phyloP scores from a whole-genome alignment of 2,888 invertebrate species.

The Hipparchia semele region DNA sequence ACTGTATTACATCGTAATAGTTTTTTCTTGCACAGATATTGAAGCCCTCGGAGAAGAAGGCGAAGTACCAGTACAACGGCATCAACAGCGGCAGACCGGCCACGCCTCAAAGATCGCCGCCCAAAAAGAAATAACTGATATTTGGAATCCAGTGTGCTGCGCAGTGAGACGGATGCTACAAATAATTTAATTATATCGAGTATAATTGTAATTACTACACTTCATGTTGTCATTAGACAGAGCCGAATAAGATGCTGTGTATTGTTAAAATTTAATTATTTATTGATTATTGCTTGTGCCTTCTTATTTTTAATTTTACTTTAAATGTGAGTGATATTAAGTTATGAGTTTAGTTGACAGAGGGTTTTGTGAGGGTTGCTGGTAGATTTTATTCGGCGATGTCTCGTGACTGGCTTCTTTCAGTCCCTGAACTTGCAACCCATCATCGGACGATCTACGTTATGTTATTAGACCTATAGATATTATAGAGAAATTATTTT shows the following conservation, averaged over 20 bases:
- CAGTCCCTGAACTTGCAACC: slow-evolving; percentile 68
- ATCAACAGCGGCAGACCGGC: slow-evolving; percentile 93
- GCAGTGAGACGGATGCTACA: slow-evolving; percentile 81
- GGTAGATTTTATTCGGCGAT: slow-evolving; percentile 65
- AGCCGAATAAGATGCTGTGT: slow-evolving; percentile 71
- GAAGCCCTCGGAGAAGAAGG: slow-evolving; percentile 99
- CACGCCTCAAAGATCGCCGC: slow-evolving; percentile 91
- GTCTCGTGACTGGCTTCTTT: slow-evolving; percentile 71
- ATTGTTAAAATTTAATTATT: slow-evolving; percentile 70
- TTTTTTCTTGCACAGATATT: slow-evolving; percentile 88
- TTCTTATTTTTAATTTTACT: slow-evolving; percentile 78
- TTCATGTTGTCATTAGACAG: slow-evolving; percentile 70
- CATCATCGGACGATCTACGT: slow-evolving; percentile 58
- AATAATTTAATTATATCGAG: slow-evolving; percentile 79
- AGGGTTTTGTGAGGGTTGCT: slow-evolving; percentile 50
- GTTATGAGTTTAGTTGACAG: slow-evolving; percentile 77
- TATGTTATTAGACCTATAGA: slow-evolving; percentile 47
- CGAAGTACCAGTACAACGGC: slow-evolving; percentile 98
- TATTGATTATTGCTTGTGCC: slow-evolving; percentile 80
- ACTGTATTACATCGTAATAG: slow-evolving; percentile 4
- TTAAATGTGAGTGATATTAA: slow-evolving; percentile 77
- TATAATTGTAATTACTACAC: slow-evolving; percentile 74
- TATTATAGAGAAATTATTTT: slow-evolving; percentile 52
- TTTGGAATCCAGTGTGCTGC: slow-evolving; percentile 78
- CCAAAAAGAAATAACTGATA: slow-evolving; percentile 87